phyloP scores from a whole-genome alignment of 2,797 vertebrate species.

The Buphagus erythrorhynchus region DNA sequence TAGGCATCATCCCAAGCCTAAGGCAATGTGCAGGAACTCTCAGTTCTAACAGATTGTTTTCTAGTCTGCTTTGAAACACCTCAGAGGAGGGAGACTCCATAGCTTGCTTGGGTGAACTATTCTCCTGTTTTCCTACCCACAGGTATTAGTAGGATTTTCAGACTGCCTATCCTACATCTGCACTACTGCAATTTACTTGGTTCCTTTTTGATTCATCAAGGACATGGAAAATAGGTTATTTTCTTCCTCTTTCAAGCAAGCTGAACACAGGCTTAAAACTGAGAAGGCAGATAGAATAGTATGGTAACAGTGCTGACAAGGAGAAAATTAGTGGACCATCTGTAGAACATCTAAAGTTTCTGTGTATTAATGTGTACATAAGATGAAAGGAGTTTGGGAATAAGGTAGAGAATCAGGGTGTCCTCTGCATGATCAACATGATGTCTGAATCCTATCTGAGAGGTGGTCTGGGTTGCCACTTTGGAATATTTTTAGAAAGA shows the following conservation, averaged over 20 bases:
- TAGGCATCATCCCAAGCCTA: background rate
- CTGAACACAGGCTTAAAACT: background rate
- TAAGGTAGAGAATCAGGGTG: background rate
- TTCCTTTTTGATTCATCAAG: background rate
- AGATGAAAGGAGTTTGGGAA: background rate
- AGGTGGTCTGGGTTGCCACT: fast-evolving
- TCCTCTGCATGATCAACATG: background rate
- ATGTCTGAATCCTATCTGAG: background rate
- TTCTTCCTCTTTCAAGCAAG: background rate
- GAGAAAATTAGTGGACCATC: background rate
- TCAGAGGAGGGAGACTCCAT: background rate
- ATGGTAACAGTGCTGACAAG: background rate
- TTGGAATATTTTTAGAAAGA: background rate
- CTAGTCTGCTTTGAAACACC: background rate
- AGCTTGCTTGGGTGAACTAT: background rate
- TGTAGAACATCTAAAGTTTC: background rate
- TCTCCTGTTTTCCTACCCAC: background rate
- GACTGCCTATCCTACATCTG: background rate
- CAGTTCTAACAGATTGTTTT: background rate
- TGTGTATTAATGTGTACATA: background rate
- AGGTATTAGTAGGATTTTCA: background rate
- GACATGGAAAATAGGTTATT: background rate
- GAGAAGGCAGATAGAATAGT: background rate
- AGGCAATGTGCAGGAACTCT: background rate
- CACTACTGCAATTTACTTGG: background rate